Evolutionary conservation across 2,113 vertebrate species (phyloP).

Genomic region (Cyprichromis sp.): DNA sequence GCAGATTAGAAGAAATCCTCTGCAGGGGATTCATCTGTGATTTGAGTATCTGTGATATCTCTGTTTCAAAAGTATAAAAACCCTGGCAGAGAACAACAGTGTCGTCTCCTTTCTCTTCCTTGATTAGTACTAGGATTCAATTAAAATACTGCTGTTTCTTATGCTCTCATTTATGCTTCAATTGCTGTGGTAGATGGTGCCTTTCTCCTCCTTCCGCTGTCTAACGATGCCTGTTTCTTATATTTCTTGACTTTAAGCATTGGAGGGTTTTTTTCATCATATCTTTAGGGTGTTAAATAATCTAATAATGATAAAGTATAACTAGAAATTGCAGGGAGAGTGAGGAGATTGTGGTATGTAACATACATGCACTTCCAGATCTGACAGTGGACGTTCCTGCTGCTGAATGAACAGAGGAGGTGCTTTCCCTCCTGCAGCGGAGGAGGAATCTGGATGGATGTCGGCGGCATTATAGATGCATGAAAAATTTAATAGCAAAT

Average conservation of each 20-base stretch:
- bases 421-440: not conserved
- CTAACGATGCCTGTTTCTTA: not conserved
- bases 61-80: not conserved
- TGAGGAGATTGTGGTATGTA: not conserved
- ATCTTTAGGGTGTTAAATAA: not conserved
- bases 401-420: not conserved
- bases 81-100: not conserved
- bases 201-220: not conserved
- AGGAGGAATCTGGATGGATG: not conserved
- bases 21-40: not conserved
- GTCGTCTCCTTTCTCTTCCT: not conserved
- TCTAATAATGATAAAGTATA: not conserved
- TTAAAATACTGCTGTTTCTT: not conserved
- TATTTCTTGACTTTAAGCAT: not conserved
- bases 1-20: not conserved
- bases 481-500: constrained; percentile 35
- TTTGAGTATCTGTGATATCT: not conserved
- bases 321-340: not conserved
- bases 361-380: not conserved
- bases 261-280: not conserved
- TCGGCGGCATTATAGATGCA: constrained; percentile 46
- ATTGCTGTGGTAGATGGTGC: not conserved
- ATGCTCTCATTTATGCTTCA: not conserved
- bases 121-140: not conserved
- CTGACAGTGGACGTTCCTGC: not conserved